Base-by-base conservation (phyloP, 1,140 invertebrate genomes). In the Theocolax elegans region DNA sequence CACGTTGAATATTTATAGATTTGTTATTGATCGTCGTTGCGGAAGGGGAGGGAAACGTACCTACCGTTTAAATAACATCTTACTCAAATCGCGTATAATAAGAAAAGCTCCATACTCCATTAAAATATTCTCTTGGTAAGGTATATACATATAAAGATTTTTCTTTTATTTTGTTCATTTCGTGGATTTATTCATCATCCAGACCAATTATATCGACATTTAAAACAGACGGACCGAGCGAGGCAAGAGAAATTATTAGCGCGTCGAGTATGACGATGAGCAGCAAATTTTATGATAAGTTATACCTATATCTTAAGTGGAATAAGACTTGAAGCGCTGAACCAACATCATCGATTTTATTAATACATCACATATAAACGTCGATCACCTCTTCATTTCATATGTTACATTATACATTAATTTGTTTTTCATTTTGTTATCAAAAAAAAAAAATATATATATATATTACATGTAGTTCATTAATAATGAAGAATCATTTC, bases 1-100 rank as follows among this genome's bases (percentile, higher is more conserved):
- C 49, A 66, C 63, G 38, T 66, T 66, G 51, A 56, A 66, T 66
- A 53, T 66, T 56, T 66, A 66, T 66, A 66, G 13, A 66, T 66
- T 65, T 53, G 48, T 65, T 65, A 25, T 9, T 1, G n/a, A 2
- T 19, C 21, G 25, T 63, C 19, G 21, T 21, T n/a, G 31, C 49
- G 48, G 19, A 49, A 42, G 56, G 3, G 35, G 3, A 42, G 29
- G 27, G 38, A 40, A 44, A 27, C 17, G 40, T 25, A n/a, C n/a
- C n/a, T n/a, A n/a, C n/a, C n/a, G n/a, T n/a, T n/a, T n/a, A n/a
- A n/a, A n/a, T n/a, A n/a, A n/a, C n/a, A n/a, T n/a, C n/a, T n/a
- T n/a, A 25, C 21, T 2, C n/a, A 17, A 31, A 38, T 19, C 31
- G 17, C 25, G 17, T 54, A 44, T n/a, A 19, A 48, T 62, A 19